Evolutionary conservation across 2,113 vertebrate species (phyloP).

Genomic region (Tychaedon coryphoeus): DNA sequence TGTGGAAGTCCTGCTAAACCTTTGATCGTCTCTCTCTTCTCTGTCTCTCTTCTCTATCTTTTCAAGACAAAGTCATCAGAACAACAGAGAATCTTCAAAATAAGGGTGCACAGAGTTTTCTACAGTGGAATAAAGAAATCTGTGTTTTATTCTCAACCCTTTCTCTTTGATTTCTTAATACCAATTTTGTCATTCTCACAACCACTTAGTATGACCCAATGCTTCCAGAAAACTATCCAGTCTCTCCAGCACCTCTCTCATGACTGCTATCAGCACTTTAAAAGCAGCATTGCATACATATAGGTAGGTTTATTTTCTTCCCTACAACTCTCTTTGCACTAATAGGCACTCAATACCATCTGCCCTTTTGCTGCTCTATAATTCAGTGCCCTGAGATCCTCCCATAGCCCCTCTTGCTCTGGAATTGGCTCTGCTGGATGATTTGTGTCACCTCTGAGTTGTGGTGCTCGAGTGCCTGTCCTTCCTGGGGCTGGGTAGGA

Average conservation of each 20-base stretch:
- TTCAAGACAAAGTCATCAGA: neutral
- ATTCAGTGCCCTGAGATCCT: neutral
- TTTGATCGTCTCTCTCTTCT: neutral
- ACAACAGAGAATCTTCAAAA: neutral
- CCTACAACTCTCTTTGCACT: neutral
- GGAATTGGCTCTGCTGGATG: neutral
- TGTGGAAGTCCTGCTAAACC: neutral
- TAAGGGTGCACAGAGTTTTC: neutral
- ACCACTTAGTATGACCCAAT: neutral
- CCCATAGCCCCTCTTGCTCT: neutral
- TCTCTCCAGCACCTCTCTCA: neutral
- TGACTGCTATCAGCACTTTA: neutral
- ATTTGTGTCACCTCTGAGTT: neutral
- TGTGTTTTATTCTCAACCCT: neutral
- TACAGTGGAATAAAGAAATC: neutral
- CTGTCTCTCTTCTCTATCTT: neutral
- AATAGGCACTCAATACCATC: neutral
- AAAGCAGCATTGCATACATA: fast-evolving
- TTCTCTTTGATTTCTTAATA: neutral
- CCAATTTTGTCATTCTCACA: neutral
- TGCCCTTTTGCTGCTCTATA: neutral
- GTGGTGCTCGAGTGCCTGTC: neutral
- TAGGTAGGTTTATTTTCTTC: neutral
- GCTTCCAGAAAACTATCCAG: neutral
- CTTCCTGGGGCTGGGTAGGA: neutral